A percentile compares a stretch with the other conserved stretches of the same genome.
phyloP scores from a whole-genome alignment of 2,113 vertebrate genomes.

The Orycteropus afer region DNA sequence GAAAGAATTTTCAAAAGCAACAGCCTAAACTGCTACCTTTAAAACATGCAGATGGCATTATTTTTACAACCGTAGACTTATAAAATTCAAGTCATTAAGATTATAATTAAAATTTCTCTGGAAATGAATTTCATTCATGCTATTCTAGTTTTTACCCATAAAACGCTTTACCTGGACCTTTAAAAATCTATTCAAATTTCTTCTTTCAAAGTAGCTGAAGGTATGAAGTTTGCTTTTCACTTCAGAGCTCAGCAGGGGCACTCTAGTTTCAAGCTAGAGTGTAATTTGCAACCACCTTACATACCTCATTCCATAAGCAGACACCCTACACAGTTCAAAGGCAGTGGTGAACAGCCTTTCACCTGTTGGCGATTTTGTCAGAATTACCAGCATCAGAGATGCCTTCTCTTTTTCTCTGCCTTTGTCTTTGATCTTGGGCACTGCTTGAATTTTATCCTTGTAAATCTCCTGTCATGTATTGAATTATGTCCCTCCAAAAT shows the following conservation, averaged over 20 bases:
- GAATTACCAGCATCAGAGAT: neutral
- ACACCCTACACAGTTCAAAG: neutral
- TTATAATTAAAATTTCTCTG: neutral
- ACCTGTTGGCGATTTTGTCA: neutral
- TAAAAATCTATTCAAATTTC: conserved; percentile 16
- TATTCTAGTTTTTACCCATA: conserved; percentile 11
- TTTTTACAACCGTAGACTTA: neutral
- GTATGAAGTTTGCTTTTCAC: neutral
- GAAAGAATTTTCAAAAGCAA: conserved; percentile 38
- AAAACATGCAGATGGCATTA: neutral
- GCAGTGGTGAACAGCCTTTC: neutral
- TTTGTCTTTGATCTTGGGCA: neutral
- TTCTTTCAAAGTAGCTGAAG: conserved; percentile 3
- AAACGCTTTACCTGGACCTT: conserved; percentile 6
- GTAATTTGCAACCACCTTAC: neutral
- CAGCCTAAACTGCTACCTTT: neutral
- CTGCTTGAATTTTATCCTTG: conserved; percentile 18
- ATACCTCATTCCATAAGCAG: neutral
- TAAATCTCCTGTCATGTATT: neutral
- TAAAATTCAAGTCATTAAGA: neutral
- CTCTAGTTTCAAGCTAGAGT: neutral
- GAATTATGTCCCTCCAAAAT: neutral
- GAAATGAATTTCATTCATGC: neutral
- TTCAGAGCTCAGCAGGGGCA: neutral
- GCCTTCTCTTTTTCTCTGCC: neutral